phyloP scores from a whole-genome alignment of 2,797 vertebrate genomes.

The Macropodus opercularis region DNA sequence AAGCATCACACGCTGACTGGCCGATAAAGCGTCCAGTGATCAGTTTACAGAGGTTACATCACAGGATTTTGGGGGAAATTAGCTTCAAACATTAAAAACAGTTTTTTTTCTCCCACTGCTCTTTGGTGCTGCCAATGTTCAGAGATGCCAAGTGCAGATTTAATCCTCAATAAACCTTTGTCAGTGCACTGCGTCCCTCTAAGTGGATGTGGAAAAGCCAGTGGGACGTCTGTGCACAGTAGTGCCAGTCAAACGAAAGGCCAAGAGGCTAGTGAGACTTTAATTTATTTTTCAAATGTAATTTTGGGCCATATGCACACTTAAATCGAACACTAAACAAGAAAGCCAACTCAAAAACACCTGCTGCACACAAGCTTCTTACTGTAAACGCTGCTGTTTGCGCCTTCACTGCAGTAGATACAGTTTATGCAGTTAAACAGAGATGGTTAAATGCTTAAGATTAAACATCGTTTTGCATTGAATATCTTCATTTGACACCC shows the following conservation, averaged over 20 bases:
- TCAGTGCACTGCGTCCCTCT: conserved; percentile 36
- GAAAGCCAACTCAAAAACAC: conserved; percentile 6
- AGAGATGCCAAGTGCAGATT: conserved; percentile 56
- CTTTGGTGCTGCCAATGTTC: conserved; percentile 41
- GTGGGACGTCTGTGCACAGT: conserved; percentile 23
- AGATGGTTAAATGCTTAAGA: too few species aligned
- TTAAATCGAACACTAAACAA: conserved; percentile 10
- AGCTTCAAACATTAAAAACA: conserved; percentile 35
- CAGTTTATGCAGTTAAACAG: too few species aligned
- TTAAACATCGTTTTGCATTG: too few species aligned
- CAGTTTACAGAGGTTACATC: conserved; percentile 30
- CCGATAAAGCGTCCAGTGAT: conserved; percentile 33
- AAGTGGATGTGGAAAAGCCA: conserved; percentile 29
- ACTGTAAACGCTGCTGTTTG: too few species aligned
- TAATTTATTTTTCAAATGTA: conserved; percentile 4
- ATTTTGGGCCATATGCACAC: conserved; percentile 11
- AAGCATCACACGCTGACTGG: conserved; percentile 31
- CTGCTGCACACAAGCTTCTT: not conserved
- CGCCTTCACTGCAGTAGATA: too few species aligned
- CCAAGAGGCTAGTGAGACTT: conserved; percentile 29
- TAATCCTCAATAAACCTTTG: conserved; percentile 52
- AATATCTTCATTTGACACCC: too few species aligned
- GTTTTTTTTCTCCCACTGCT: conserved; percentile 15
- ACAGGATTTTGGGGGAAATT: conserved; percentile 36
- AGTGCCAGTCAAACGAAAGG: conserved; percentile 39